Base-by-base conservation (phyloP, 2,113 vertebrate species). In the Ranitomeya imitator region DNA sequence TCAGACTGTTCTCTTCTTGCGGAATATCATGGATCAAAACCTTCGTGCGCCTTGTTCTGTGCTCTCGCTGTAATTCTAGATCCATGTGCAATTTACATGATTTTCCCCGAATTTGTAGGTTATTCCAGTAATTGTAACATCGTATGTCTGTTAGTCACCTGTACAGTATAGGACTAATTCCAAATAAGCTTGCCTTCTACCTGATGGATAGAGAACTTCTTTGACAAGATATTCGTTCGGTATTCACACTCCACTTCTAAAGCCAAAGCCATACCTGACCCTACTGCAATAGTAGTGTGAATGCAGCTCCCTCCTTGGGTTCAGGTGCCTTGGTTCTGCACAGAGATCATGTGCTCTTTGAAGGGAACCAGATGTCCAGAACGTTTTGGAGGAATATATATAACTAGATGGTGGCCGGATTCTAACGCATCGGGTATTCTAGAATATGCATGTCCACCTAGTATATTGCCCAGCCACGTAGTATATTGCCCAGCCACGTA, bases 1-100 rank as follows among this genome's bases (percentile, higher is more conserved):
- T 74, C 78, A 87, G 52, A 87, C 77, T 79, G 52, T 79, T 69
- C 61, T 37, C 21, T 69, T n/a, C 76, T 61, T 80, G 73, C 37
- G 21, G 71, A 73, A 45, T 86, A 18, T 87, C 63, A 87, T 31
- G 63, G 23, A 71, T 65, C 16, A 52, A 55, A 80, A 59, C 45
- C 37, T n/a, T 57, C 12, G 37, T 15, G 51, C 78, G 37, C 21
- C 12, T 79, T 61, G 37, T 57, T 55, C 21, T 37, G 26, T 18
- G 18, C 23, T 86, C 26, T 21, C 9, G 18, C 23, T 23, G 63
- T 54, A 54, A 84, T 84, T 52, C 13, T 84, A 84, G n/a, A 71
- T 10, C 45, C 60, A 19, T 18, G 10, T n/a, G 60, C 60, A 5
- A 21, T 83, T 83, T 83, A 51, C 60, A 51, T 63, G 57, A 60